Percentiles rank a stretch among this genome's conserved stretches.
phyloP scores from a whole-genome alignment of 2,888 invertebrate species.

The Lypha dubia region DNA sequence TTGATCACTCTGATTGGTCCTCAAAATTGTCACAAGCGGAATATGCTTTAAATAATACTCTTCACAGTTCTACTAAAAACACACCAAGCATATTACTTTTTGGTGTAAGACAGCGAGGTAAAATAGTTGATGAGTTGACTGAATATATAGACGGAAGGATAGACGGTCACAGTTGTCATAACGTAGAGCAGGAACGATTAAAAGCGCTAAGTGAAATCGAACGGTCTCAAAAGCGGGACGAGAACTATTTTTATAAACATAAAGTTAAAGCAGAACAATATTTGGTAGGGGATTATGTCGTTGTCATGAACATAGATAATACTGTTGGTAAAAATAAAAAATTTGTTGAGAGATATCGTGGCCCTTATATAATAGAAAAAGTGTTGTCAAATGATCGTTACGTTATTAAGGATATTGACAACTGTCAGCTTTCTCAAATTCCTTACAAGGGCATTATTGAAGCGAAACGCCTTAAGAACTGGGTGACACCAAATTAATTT shows the following conservation, averaged over 20 bases:
- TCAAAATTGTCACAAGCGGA: constrained; percentile 22
- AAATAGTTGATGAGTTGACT: constrained; percentile 35
- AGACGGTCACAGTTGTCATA: not conserved
- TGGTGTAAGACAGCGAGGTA: constrained; percentile 52
- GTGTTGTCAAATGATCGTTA: constrained; percentile 29
- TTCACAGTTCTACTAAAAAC: constrained; percentile 18
- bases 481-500: too few species aligned
- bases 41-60: constrained; percentile 65
- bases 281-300: constrained; percentile 37
- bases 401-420: too few species aligned
- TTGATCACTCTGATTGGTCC: constrained; percentile 39
- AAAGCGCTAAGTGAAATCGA: constrained; percentile 21
- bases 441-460: too few species aligned
- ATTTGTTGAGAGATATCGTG: constrained; percentile 41
- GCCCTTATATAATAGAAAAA: constrained; percentile 33
- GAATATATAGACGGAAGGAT: constrained; percentile 38
- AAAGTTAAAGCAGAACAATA: constrained; percentile 7
- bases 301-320: too few species aligned
- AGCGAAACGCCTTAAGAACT: too few species aligned
- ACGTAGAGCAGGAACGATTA: too few species aligned
- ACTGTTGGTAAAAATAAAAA: constrained; percentile 53
- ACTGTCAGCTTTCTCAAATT: too few species aligned
- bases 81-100: constrained; percentile 56
- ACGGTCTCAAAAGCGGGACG: constrained; percentile 29
- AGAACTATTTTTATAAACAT: constrained; percentile 15